Base-by-base conservation (phyloP, 2,888 invertebrate species). In the Tenthredo distinguenda region DNA sequence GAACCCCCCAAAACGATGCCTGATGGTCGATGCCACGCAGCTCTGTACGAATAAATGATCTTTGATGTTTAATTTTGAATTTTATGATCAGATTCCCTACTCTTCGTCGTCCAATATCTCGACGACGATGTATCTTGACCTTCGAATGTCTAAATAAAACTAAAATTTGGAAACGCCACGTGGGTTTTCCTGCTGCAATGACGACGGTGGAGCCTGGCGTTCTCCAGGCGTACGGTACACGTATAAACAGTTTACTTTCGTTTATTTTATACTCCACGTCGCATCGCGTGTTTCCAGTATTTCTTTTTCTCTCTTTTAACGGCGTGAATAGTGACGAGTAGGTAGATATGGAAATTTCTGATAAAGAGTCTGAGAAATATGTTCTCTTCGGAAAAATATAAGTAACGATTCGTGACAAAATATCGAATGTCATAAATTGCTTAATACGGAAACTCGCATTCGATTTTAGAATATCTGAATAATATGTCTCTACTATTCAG, bases 241-340 rank as follows among this genome's bases (percentile, higher is more conserved):
- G 26, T 26, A 58, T 68, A 72, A 72, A 72, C 71, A 72, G 37
- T 72, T 72, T 68, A 68, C 68, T 68, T 68, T 68, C 68, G 68
- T 68, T 68, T 72, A 72, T 72, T 72, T 72, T 72, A 40, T 37
- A 26, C 71, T 34, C 37, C 18, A 34, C 40, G 37, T 72, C 71
- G 71, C 37, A 40, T 10, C 1, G 71, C 15, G 71, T 72, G n/a
- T 72, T 72, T 34, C n/a, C n/a, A 37, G 62, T 62, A 9, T 62
- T 26, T 50, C 6, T 50, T 7, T n/a, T 7, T n/a, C 2, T 55
- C n/a, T 0, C 5, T 55, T 55, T 6, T 55, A 55, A 55, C 18
- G 26, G 62, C 26, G 62, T 21, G 3, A 62, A 62, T 62, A 26
- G n/a, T 26, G 7, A 62, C 21, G 10, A 62, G 21, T 62, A 62